Conservation (phyloP, 1,140 invertebrate genomes). For the Lamellibrachia luymesi region DNA sequence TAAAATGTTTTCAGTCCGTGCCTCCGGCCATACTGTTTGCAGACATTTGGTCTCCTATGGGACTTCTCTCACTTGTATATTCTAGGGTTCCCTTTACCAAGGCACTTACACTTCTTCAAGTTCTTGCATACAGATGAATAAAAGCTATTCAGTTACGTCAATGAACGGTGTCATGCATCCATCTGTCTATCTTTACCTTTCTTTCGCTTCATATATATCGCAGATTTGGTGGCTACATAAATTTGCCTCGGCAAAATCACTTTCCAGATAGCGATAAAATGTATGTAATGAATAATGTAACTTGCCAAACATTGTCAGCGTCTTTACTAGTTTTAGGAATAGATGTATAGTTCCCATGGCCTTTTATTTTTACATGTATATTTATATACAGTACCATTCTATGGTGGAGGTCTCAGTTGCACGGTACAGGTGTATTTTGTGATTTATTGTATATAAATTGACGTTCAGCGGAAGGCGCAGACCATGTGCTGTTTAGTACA, state of each 20-base stretch:
- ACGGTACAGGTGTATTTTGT: neutral
- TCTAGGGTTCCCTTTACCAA: neutral
- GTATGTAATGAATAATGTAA: neutral
- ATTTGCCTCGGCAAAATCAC: neutral
- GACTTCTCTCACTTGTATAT: neutral
- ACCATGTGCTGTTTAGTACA: neutral
- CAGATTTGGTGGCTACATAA: neutral
- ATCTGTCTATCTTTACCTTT: neutral
- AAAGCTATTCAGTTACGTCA: neutral
- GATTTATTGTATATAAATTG: slow-evolving; percentile 1
- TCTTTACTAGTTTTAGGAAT: neutral
- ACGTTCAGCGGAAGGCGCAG: neutral
- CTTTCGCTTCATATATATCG: too few relatives aligned
- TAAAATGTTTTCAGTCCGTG: too few relatives aligned
- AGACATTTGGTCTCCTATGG: neutral
- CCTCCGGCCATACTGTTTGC: neutral
- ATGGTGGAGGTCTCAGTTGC: neutral
- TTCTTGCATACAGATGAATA: neutral
- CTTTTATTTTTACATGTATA: neutral
- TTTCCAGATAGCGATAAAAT: neutral
- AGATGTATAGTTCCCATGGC: neutral
- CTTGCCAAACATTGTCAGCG: neutral
- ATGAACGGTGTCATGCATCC: neutral
- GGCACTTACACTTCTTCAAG: neutral
- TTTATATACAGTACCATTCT: neutral